Evolutionary conservation across 2,113 vertebrate species (phyloP), one percentile per base, ranked within the genome.

Genomic region (Chaenogobius annularis): DNA sequence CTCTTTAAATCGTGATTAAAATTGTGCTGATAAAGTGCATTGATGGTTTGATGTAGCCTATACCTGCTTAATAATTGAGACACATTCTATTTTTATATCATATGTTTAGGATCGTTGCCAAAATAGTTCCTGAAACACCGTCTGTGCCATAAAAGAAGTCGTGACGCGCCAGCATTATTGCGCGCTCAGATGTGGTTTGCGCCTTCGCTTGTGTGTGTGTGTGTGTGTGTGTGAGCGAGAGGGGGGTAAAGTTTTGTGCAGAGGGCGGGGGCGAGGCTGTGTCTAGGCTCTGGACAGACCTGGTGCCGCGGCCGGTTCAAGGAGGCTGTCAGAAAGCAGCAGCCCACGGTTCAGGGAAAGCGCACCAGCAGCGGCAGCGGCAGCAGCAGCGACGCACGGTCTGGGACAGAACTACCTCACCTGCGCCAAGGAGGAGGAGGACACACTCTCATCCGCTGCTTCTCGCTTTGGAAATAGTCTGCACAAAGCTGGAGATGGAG

Each of bases 111-210:
- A 78, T 69, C 67, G 35, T 75, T 66, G 62, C 68, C 67, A 66
- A 54, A 65, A 72, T 72, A 26, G 62, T 69, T 79, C 75, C 74
- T 78, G 72, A 79, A 77, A 77, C 75, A 23, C 0, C 23, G 70
- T 31, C 35, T 68, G 70, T 68, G 9, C 78, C 84, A 58, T 88
- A 88, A 85, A 89, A 88, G 87, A 87, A 86, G 75, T 66, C 64
- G 78, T 91, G 91, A 91, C 89, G 89, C 83, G 76, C 79, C 55
- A 63, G 66, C 56, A 73, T 68, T 23, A 44, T 48, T 15, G 86
- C 78, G 85, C 87, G 82, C 86, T 90, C 74, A 87, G 81, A 87
- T 89, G 90, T 89, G 84, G 85, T 87, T 47, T 81, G 73, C 31
- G 54, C 58, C 74, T 73, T 65, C 44, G 12, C 17, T 65, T 13